Conservation (phyloP, 2,113 vertebrate species). For the Sapajus apella region DNA sequence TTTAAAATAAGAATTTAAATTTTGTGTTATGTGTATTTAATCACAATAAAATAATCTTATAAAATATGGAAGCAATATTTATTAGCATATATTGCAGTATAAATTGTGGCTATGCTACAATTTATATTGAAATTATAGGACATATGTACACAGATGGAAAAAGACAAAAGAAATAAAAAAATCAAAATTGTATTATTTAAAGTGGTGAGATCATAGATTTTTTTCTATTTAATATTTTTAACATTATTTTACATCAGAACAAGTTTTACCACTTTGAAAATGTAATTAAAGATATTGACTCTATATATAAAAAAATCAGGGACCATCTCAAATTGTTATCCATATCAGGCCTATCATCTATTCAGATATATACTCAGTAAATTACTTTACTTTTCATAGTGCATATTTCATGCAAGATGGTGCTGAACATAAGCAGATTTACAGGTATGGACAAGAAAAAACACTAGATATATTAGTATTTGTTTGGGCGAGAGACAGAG, state of each 20-base stretch:
- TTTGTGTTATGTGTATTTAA: slow-evolving; percentile 10
- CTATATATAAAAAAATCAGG: background rate
- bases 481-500: slow-evolving; percentile 62
- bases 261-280: background rate
- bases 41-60: background rate
- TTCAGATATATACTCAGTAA: background rate
- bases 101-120: background rate
- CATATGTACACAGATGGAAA: background rate
- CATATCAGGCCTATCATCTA: background rate
- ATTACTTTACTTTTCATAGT: slow-evolving; percentile 57
- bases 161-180: background rate
- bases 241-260: background rate
- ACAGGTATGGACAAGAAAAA: slow-evolving; percentile 35
- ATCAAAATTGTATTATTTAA: slow-evolving; percentile 38
- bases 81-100: background rate
- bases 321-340: background rate
- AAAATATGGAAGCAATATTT: slow-evolving; percentile 2
- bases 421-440: slow-evolving; percentile 45
- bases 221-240: slow-evolving; percentile 25
- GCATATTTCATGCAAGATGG: slow-evolving; percentile 35
- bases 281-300: background rate
- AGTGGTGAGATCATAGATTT: background rate
- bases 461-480: slow-evolving; percentile 50
- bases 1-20: background rate
- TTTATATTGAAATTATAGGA: background rate